Conservation (phyloP, 2,113 vertebrate species). For the Speoplatyrhinus poulsoni region DNA sequence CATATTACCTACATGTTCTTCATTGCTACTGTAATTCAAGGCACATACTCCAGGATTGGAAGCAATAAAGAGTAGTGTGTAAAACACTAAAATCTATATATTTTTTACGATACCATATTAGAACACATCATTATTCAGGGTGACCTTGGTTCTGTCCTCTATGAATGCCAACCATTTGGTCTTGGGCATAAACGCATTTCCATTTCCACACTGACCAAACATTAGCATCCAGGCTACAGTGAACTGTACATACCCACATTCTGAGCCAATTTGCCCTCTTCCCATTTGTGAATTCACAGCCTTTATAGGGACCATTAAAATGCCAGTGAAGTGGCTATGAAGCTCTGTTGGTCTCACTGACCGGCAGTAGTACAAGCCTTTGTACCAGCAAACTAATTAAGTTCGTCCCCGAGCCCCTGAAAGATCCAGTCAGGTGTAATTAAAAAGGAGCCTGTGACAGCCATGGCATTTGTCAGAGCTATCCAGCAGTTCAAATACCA, state of each 20-base stretch:
- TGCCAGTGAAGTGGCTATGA: slow-evolving; percentile 48
- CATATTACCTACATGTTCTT: no score
- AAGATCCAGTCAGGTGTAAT: slow-evolving; percentile 88
- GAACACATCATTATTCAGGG: neutral
- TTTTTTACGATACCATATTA: slow-evolving; percentile 20
- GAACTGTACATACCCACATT: slow-evolving; percentile 25
- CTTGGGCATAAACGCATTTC: slow-evolving; percentile 14
- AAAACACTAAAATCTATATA: neutral
- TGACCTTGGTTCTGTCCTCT: slow-evolving; percentile 15
- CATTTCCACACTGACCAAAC: slow-evolving; percentile 34
- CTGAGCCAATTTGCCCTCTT: slow-evolving; percentile 17
- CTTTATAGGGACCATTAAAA: slow-evolving; percentile 59
- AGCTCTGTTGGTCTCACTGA: slow-evolving; percentile 65
- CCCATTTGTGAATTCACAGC: slow-evolving; percentile 52
- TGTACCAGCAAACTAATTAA: slow-evolving; percentile 87
- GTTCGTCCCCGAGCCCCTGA: slow-evolving; percentile 80
- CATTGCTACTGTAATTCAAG: no score
- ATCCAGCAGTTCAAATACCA: slow-evolving; percentile 92
- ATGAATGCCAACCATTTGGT: slow-evolving; percentile 7
- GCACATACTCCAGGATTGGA: no score
- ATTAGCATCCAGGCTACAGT: slow-evolving; percentile 28
- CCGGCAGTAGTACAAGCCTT: slow-evolving; percentile 31
- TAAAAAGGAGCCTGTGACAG: slow-evolving; percentile 92
- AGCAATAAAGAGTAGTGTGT: no score
- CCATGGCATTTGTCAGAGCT: slow-evolving; percentile 93